A percentile compares a stretch with the other conserved stretches of the same genome.
Evolutionary conservation across 2,113 vertebrate genomes (phyloP).

Genomic region (Festucalex cinctus): DNA sequence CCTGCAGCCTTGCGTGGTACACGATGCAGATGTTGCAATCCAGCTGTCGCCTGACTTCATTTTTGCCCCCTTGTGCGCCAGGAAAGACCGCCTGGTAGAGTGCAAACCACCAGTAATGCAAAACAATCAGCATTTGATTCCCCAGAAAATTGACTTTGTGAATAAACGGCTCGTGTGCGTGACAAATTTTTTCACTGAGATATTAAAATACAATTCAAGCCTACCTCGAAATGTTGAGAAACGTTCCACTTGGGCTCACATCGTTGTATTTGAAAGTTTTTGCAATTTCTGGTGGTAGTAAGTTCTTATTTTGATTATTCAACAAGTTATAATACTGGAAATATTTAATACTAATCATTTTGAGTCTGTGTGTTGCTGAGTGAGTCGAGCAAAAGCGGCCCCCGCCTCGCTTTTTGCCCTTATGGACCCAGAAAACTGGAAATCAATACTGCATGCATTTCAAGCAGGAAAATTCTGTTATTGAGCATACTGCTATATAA

Average conservation of each 20-base stretch:
- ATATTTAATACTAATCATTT: not conserved
- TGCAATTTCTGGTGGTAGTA: not conserved
- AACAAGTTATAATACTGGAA: too few species aligned
- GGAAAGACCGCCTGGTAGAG: not conserved
- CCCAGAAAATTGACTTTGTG: not conserved
- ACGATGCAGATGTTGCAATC: constrained; percentile 29
- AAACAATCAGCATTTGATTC: constrained; percentile 10
- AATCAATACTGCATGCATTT: constrained; percentile 76
- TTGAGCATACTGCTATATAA: constrained; percentile 72
- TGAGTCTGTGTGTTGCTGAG: constrained; percentile 34
- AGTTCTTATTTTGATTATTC: not conserved
- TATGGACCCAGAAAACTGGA: constrained; percentile 65
- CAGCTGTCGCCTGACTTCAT: constrained; percentile 32
- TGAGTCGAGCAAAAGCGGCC: constrained; percentile 60
- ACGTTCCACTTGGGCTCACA: too few species aligned
- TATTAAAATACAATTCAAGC: not conserved
- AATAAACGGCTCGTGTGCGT: not conserved
- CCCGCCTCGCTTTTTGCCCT: constrained; percentile 64
- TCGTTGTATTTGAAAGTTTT: not conserved
- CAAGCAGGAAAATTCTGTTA: constrained; percentile 74
- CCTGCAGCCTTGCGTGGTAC: constrained; percentile 44
- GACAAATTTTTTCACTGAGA: not conserved
- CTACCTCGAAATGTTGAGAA: not conserved
- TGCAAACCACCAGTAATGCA: not conserved
- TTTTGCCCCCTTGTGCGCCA: constrained; percentile 7